Percentiles rank a stretch among this genome's conserved stretches.
Evolutionary conservation across 2,797 vertebrate species (phyloP).

Genomic region (Fringilla coelebs): DNA sequence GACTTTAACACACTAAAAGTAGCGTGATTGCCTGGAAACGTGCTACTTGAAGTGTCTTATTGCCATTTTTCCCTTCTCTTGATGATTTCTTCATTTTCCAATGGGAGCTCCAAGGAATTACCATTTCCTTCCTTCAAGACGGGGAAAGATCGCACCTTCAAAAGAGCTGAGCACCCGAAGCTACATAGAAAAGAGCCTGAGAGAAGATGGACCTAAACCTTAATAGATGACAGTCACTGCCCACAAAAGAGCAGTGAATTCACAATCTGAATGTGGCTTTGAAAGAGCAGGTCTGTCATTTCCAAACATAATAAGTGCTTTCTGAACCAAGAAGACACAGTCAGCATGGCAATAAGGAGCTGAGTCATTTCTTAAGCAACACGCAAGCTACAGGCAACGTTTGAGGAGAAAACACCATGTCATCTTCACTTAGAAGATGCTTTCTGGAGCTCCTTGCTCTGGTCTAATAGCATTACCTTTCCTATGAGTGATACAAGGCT

Average conservation of each 20-base stretch:
- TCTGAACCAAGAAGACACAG: neutral
- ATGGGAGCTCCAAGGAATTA: neutral
- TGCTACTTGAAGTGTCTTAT: conserved; percentile 51
- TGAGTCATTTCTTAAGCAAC: neutral
- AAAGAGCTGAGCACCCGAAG: neutral
- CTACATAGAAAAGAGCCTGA: neutral
- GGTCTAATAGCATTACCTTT: neutral
- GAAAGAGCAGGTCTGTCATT: neutral
- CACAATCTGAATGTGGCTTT: neutral
- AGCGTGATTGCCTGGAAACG: conserved; percentile 49
- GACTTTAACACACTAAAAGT: conserved; percentile 62
- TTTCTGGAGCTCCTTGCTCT: neutral
- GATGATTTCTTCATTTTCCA: conserved; percentile 25
- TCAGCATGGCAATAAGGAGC: neutral
- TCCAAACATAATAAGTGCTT: neutral
- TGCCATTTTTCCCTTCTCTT: conserved; percentile 44
- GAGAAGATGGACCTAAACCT: neutral
- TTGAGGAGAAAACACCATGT: neutral
- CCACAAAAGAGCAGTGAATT: neutral
- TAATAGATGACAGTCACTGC: neutral
- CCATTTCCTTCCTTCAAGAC: neutral
- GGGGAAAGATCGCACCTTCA: neutral
- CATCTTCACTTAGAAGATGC: neutral
- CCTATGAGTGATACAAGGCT: neutral
- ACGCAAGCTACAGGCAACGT: neutral